Evolutionary conservation across 2,797 vertebrate genomes (phyloP), one percentile per base, ranked within the genome.

Genomic region (Scarus forsteni): DNA sequence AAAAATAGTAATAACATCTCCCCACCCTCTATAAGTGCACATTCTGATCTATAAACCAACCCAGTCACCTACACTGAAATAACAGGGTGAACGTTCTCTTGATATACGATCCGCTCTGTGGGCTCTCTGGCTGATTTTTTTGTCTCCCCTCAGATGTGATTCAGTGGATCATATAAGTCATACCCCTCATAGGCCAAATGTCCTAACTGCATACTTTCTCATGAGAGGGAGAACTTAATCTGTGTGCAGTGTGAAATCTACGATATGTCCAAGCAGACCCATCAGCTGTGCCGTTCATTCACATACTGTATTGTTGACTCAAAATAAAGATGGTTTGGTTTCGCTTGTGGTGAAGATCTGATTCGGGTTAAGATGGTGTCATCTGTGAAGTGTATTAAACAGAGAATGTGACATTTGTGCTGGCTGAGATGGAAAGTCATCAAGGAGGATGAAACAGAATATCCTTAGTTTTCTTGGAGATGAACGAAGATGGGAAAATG

Each of bases 271-370:
- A 72, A 66, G 74, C 81, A 72, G 80, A 75, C 79, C 83, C 70
- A 79, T 95, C 93, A 94, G 92, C 93, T 95, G 93, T 86, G 92
- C 89, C 70, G 16, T 64, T 94, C 92, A 92, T 93, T 95, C 93
- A 95, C 75, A 71, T 69, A 74, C 77, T 66, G 51, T 89, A 88
- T 90, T 93, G 87, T 92, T 88, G 85, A 92, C 84, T 66, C 83
- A 85, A 88, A 90, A 89, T 83, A 90, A 84, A 85, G 71, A 80
- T 60, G 80, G 71, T 81, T 75, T 66, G 66, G 57, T 84, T 89
- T 84, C 79, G 81, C 65, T 76, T 65, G 56, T 65, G 10, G 15
- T 59, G 62, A 75, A 80, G 68, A 87, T 91, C 81, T 57, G 72
- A 79, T 91, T 90, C 68, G 75, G 19, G 73, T 73, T 49, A 54